A percentile compares a stretch with the other conserved stretches of the same genome.
These are phyloP conservation scores for Platyrinchus mystaceus DNA, from an alignment of 2,797 vertebrate genomes.

Conservation along the genomic window DNA sequence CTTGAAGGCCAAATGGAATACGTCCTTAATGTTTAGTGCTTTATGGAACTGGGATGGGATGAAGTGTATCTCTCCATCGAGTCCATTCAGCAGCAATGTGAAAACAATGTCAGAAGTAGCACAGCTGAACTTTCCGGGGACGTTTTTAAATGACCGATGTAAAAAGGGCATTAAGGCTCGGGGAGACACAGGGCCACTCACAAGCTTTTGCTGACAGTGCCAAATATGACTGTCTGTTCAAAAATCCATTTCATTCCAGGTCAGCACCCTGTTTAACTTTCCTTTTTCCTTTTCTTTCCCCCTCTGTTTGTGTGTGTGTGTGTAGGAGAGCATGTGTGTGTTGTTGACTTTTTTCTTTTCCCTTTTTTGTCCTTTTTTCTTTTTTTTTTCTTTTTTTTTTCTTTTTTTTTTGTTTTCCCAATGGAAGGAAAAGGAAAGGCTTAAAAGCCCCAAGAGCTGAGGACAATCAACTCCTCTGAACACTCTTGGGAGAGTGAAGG, in stretches of 20 bases:
- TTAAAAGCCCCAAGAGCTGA: not conserved
- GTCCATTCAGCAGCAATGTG: not conserved
- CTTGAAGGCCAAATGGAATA: constrained; percentile 42
- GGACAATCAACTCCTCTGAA: not conserved
- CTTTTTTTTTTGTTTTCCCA: too few relatives aligned
- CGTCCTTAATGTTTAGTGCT: not conserved
- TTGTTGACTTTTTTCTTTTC: not conserved
- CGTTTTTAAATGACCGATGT: not conserved
- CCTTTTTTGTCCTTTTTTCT: not conserved
- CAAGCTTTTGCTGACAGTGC: constrained; percentile 64
- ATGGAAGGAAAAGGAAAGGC: not conserved
- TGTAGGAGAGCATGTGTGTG: not conserved
- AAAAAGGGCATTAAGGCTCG: constrained; percentile 45
- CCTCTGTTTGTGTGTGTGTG: not conserved
- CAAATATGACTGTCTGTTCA: constrained; percentile 62
- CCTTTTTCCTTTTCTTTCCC: not conserved
- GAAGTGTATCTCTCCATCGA: not conserved
- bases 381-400: too few relatives aligned
- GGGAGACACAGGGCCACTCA: constrained; percentile 15
- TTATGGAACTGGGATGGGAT: not conserved
- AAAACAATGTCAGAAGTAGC: not conserved
- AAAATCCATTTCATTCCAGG: constrained; percentile 58
- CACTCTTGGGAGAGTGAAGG: not conserved
- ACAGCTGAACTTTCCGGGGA: not conserved
- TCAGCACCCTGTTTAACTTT: not conserved